Conservation (phyloP, 2,797 vertebrate genomes). For the Paguma larvata region DNA sequence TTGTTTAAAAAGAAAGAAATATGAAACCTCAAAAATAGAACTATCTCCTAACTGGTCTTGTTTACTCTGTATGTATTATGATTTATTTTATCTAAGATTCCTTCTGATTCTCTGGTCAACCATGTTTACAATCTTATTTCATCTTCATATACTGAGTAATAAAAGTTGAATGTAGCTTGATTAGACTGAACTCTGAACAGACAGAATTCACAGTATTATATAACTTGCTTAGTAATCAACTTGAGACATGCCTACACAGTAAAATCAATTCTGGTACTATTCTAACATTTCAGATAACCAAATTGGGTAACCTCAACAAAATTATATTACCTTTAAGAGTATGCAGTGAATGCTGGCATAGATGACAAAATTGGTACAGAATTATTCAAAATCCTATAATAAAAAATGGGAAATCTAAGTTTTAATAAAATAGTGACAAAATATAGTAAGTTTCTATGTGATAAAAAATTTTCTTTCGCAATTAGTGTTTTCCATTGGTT, state of each 20-base stretch:
- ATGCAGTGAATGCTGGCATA: background rate
- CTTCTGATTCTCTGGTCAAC: slow-evolving; percentile 82
- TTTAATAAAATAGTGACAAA: background rate
- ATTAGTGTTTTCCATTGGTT: background rate
- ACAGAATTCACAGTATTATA: slow-evolving; percentile 41
- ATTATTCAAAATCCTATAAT: background rate
- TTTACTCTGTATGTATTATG: slow-evolving; percentile 77
- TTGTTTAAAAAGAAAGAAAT: slow-evolving; percentile 73
- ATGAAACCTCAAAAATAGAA: slow-evolving; percentile 75
- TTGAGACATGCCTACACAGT: background rate
- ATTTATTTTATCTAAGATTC: slow-evolving; percentile 80
- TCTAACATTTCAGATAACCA: slow-evolving; percentile 32
- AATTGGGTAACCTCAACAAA: slow-evolving; percentile 29
- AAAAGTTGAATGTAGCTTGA: slow-evolving; percentile 85
- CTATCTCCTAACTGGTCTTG: slow-evolving; percentile 68
- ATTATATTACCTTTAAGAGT: background rate
- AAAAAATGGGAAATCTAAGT: background rate
- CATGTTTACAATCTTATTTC: slow-evolving; percentile 81
- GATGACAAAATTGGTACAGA: background rate
- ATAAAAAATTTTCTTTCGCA: background rate
- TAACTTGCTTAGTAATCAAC: slow-evolving; percentile 64
- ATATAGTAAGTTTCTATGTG: background rate
- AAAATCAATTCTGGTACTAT: slow-evolving; percentile 51
- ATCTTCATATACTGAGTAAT: slow-evolving; percentile 78
- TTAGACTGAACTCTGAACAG: slow-evolving; percentile 73